Evolutionary conservation across 2,113 vertebrate species (phyloP).

Genomic region (Hydropotes inermis): DNA sequence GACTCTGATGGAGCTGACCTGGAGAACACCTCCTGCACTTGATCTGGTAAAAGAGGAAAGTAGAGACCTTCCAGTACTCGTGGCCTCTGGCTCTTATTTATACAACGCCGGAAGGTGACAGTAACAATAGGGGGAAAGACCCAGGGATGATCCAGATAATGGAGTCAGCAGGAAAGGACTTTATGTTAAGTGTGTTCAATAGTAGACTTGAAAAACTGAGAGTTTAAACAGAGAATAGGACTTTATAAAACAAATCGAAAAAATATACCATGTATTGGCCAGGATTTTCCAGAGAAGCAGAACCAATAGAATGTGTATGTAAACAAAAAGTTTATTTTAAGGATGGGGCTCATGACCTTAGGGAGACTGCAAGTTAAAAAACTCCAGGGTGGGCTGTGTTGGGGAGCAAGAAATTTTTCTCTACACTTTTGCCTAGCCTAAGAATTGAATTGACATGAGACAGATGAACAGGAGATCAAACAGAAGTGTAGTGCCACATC

Average conservation of each 20-base stretch:
- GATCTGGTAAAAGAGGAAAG: neutral
- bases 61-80: fast-evolving
- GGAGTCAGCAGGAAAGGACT: neutral
- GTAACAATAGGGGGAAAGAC: neutral
- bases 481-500: neutral
- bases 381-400: neutral
- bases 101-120: neutral
- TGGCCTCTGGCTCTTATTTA: neutral
- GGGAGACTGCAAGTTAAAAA: neutral
- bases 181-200: neutral
- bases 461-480: neutral
- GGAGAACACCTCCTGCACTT: fast-evolving
- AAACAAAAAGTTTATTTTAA: neutral
- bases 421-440: neutral
- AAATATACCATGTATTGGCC: neutral
- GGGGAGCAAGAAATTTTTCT: neutral
- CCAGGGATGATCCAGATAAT: no score
- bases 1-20: neutral
- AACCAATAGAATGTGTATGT: neutral
- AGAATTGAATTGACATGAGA: neutral
- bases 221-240: neutral
- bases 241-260: neutral
- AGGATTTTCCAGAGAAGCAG: neutral
- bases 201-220: neutral
- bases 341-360: neutral